Base-by-base conservation (phyloP, 2,113 vertebrate species). In the Grallaria varia region DNA sequence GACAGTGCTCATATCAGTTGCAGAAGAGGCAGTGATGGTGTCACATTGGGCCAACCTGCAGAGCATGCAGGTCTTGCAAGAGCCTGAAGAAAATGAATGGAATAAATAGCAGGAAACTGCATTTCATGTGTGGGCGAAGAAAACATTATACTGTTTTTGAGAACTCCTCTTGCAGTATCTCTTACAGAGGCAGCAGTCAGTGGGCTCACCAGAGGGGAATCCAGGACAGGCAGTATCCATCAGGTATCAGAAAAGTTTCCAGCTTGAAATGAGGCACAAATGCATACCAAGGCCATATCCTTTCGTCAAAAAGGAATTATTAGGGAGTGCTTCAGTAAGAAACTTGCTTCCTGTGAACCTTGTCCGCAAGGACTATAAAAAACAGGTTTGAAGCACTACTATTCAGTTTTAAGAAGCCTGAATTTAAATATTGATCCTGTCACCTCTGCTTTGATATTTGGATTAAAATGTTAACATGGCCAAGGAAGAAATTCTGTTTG, bases 201-300 rank as follows among this genome's bases (percentile, higher is more conserved):
- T 37, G n/a, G 24, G 19, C 49, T 58, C 58, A 35, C 1, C 28
- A 17, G 0, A 0, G 39, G 12, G n/a, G 42, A 66, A 42, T 31
- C 50, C 31, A 13, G 63, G 67, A 56, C 55, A 40, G 53, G 31
- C 19, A 8, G 33, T 10, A 60, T 37, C 47, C 37, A 5, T 67
- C 73, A 50, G 35, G 37, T 20, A 28, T 27, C 5, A 47, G 64
- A 42, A 67, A 35, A 60, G 27, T 58, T 87, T 64, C 20, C 52
- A 68, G 69, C 69, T 82, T 64, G 44, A 64, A 89, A 68, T 28
- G 24, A 87, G 35, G 24, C 56, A 55, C 4, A 5, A 60, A 58
- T n/a, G 60, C 47, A 35, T 39, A 59, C 18, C 2, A 9, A 72
- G 31, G 59, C 10, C 66, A 44, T 0, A 2, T 84, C 30, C 19